phyloP scores from a whole-genome alignment of 2,113 vertebrate genomes.

The Cryptoleucopteryx plumbea region DNA sequence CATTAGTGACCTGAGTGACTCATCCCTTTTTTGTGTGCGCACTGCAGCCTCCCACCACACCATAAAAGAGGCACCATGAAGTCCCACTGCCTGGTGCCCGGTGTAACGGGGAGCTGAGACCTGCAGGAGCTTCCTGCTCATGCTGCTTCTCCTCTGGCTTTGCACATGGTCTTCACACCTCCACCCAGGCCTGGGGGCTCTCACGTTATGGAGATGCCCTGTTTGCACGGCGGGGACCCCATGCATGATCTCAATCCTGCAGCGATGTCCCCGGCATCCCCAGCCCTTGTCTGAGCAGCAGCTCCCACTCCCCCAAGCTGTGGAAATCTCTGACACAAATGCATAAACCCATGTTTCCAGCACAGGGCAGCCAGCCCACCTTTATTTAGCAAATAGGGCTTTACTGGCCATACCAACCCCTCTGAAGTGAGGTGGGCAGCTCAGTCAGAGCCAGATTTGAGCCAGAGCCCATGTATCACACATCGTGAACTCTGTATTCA shows the following conservation, averaged over 20 bases:
- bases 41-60: not conserved
- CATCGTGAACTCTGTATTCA: not conserved
- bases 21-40: not conserved
- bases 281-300: not conserved
- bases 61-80: not conserved
- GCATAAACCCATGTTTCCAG: not conserved
- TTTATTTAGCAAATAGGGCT: not conserved
- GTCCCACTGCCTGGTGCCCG: fast-evolving
- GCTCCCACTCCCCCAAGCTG: fast-evolving
- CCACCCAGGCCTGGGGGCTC: fast-evolving
- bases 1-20: slow-evolving; percentile 34
- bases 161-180: not conserved
- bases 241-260: not conserved
- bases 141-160: not conserved
- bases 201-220: fast-evolving
- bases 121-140: not conserved
- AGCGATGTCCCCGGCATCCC: not conserved
- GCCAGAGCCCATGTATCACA: not conserved
- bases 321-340: not conserved
- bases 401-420: not conserved
- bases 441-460: not conserved
- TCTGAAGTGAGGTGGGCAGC: not conserved
- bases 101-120: not conserved
- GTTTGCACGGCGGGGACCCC: fast-evolving
- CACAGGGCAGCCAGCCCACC: not conserved